A percentile compares a stretch with the other conserved stretches of the same genome.
phyloP scores from a whole-genome alignment of 2,888 invertebrate species.

The Caenorhabditis plicata region DNA sequence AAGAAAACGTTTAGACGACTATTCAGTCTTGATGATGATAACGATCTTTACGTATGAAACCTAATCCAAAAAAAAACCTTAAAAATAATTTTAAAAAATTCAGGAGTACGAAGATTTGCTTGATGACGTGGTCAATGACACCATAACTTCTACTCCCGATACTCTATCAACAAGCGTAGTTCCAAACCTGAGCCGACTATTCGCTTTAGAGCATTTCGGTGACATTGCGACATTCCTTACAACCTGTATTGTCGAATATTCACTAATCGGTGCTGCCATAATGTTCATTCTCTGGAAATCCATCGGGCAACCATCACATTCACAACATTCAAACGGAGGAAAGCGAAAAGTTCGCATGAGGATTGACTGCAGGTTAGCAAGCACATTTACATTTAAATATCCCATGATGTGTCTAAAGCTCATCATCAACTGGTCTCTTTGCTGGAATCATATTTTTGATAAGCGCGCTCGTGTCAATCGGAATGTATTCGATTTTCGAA shows the following conservation, averaged over 20 bases:
- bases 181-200: slow-evolving; percentile 31
- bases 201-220: slow-evolving; percentile 59
- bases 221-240: slow-evolving; percentile 62
- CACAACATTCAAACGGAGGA: slow-evolving; percentile 21
- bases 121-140: too few species aligned
- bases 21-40: too few species aligned
- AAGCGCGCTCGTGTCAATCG: slow-evolving; percentile 58
- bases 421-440: slow-evolving; percentile 61
- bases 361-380: slow-evolving; percentile 58
- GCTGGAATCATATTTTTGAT: slow-evolving; percentile 62
- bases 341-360: slow-evolving; percentile 54
- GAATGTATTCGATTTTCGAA: slow-evolving; percentile 60
- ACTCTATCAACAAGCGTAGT: slow-evolving; percentile 13
- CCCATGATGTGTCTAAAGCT: slow-evolving; percentile 34
- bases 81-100: slow-evolving; percentile 3
- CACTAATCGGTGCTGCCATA: slow-evolving; percentile 62
- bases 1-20: slow-evolving; percentile 37
- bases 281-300: slow-evolving; percentile 64
- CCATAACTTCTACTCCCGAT: too few species aligned
- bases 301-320: slow-evolving; percentile 44
- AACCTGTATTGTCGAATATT: slow-evolving; percentile 62
- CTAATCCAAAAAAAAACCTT: not conserved
- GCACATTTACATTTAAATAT: not conserved
- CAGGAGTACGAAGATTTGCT: too few species aligned
- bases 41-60: too few species aligned